Evolutionary conservation across 2,113 vertebrate genomes (phyloP).

Genomic region (Coreoperca whiteheadi): DNA sequence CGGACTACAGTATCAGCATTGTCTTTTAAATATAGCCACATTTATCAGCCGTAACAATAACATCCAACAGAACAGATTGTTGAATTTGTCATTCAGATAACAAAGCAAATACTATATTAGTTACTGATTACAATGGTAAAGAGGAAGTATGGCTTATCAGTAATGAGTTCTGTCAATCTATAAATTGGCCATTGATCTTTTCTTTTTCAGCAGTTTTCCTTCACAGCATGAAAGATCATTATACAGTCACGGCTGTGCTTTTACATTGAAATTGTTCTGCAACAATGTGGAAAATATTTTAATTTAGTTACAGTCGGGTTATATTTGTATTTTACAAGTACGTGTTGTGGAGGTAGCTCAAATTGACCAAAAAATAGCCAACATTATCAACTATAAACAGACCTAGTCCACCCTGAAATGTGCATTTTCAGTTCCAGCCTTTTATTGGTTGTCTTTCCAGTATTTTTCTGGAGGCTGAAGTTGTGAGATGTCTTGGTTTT

Average conservation of each 20-base stretch:
- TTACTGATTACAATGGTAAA: slow-evolving; percentile 32
- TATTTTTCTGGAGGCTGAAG: not conserved
- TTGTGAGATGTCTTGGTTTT: not conserved
- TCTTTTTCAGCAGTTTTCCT: not conserved
- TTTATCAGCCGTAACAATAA: slow-evolving; percentile 29
- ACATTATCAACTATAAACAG: not conserved
- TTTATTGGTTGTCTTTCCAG: not conserved
- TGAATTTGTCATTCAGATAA: slow-evolving; percentile 18
- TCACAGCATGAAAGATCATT: not conserved
- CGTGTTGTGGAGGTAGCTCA: not conserved
- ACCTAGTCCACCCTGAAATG: not conserved
- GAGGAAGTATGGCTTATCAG: slow-evolving; percentile 26
- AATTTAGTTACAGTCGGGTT: not conserved
- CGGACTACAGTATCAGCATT: not conserved
- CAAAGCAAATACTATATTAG: not conserved
- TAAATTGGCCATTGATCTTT: slow-evolving; percentile 3
- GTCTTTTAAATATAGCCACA: not conserved
- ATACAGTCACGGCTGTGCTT: not conserved
- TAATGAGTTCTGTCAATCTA: slow-evolving; percentile 9
- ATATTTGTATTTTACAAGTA: not conserved
- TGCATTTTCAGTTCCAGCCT: not conserved
- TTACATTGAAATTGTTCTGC: not conserved
- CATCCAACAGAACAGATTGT: slow-evolving; percentile 18
- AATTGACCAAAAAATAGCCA: not conserved
- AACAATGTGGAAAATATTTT: not conserved